A percentile compares a stretch with the other conserved stretches of the same genome.
Conservation (phyloP, 2,888 invertebrate species). For the Thysanoteuthis rhombus region DNA sequence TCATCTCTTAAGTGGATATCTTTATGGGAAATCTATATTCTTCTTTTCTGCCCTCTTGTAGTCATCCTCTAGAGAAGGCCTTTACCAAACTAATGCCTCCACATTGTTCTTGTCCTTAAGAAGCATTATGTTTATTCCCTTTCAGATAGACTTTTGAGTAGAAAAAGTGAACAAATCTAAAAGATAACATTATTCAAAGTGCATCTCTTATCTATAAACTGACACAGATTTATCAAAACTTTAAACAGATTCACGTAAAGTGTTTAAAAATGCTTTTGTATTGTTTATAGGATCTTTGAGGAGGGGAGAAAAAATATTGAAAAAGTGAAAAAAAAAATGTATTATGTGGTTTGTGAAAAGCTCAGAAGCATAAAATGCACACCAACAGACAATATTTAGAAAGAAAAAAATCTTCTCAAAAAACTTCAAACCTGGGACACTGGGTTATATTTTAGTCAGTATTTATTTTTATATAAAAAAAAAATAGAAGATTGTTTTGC, state of each 20-base stretch:
- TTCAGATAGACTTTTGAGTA: not conserved
- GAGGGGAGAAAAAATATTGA: not conserved
- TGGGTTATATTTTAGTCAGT: not conserved
- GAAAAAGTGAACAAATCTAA: not conserved
- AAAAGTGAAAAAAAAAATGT: not conserved
- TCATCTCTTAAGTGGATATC: conserved; percentile 12
- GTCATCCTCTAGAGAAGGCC: not conserved
- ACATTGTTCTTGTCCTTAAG: not conserved
- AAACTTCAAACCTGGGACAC: not conserved
- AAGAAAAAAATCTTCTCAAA: not conserved
- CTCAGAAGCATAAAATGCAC: not conserved
- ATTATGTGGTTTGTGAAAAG: not conserved
- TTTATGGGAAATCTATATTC: not conserved
- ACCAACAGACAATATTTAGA: not conserved
- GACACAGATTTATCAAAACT: not conserved
- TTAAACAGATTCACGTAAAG: not conserved
- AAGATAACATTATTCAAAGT: not conserved
- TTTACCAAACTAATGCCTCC: not conserved
- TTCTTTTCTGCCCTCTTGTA: not conserved
- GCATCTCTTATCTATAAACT: not conserved
- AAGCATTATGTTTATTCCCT: not conserved
- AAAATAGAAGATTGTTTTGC: not conserved
- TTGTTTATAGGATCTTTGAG: not conserved
- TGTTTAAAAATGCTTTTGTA: not conserved
- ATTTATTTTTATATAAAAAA: not conserved